Evolutionary conservation across 2,888 invertebrate species (phyloP).

Genomic region (Cataglyphis livida): DNA sequence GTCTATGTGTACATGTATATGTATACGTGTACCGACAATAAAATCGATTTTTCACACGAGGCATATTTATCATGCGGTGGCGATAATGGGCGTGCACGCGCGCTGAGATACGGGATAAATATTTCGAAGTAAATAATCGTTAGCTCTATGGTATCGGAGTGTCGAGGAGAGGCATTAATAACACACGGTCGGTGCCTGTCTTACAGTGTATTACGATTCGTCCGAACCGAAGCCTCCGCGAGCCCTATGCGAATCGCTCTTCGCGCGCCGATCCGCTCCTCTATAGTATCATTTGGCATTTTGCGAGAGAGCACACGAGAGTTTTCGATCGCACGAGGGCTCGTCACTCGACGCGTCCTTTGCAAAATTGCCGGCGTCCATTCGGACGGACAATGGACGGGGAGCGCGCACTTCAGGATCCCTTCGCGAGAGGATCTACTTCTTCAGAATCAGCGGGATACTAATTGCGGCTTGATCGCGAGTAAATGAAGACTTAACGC

Average conservation of each 20-base stretch:
- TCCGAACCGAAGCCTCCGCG: neutral
- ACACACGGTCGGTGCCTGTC: constrained; percentile 62
- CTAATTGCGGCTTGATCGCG: constrained; percentile 63
- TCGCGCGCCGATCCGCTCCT: constrained; percentile 54
- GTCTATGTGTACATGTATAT: neutral
- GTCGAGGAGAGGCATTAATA: constrained; percentile 72
- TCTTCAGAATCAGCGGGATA: constrained; percentile 73
- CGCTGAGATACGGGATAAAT: constrained; percentile 72
- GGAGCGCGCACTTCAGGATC: constrained; percentile 38
- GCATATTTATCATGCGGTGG: constrained; percentile 72
- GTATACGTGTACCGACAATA: constrained; percentile 69
- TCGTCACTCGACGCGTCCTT: constrained; percentile 29
- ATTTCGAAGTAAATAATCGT: constrained; percentile 76
- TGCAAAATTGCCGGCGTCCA: constrained; percentile 63
- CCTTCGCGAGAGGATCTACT: constrained; percentile 43
- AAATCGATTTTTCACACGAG: constrained; percentile 76
- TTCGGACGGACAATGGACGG: constrained; percentile 55
- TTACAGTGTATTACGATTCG: neutral
- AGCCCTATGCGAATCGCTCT: constrained; percentile 29
- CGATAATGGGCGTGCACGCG: constrained; percentile 71
- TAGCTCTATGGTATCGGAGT: constrained; percentile 65
- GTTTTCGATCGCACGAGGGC: constrained; percentile 64
- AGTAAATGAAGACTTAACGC: constrained; percentile 17
- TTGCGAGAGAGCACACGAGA: constrained; percentile 52
- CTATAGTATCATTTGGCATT: neutral